phyloP scores from a whole-genome alignment of 2,113 vertebrate genomes.

The Porphyrio hochstetteri region DNA sequence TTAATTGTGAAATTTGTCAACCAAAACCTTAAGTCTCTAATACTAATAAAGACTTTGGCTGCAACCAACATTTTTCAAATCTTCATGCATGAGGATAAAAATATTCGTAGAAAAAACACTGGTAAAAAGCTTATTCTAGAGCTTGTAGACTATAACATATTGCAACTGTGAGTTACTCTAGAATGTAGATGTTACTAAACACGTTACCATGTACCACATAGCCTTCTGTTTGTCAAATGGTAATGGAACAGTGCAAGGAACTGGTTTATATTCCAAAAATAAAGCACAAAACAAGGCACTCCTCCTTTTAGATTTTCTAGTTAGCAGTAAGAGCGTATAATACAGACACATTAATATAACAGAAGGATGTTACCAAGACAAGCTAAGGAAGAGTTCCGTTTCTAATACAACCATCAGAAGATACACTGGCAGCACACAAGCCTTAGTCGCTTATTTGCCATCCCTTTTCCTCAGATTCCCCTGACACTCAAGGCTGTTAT shows the following conservation, averaged over 20 bases:
- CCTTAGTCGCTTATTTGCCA: neutral
- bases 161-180: neutral
- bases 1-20: neutral
- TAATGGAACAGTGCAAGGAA: neutral
- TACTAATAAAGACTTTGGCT: neutral
- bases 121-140: neutral
- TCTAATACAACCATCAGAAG: neutral
- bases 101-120: neutral
- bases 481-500: neutral
- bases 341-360: neutral
- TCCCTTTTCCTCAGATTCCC: neutral
- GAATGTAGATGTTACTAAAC: neutral
- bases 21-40: neutral
- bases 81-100: neutral
- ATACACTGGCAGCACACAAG: accelerated
- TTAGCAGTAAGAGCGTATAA: neutral
- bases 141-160: neutral
- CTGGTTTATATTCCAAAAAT: neutral
- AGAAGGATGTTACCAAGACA: accelerated
- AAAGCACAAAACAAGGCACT: neutral
- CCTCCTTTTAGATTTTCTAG: neutral
- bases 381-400: accelerated
- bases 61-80: neutral
- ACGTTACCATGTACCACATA: neutral
- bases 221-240: neutral